Evolutionary conservation across 2,797 vertebrate genomes (phyloP).

Genomic region (Allobates femoralis): DNA sequence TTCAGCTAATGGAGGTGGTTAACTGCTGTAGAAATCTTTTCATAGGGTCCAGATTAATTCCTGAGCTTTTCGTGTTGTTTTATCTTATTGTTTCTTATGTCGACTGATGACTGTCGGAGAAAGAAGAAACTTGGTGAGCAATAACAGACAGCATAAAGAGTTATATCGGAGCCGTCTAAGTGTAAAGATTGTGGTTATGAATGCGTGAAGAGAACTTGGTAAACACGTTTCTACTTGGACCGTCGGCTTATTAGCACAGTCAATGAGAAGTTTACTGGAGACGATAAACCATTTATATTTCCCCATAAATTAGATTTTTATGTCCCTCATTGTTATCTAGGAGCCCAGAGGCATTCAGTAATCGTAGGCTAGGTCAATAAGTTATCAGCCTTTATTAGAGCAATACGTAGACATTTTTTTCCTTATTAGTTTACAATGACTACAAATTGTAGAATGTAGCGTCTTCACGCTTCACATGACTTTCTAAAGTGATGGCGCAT

Average conservation of each 20-base stretch:
- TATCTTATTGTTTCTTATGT: slow-evolving; percentile 77
- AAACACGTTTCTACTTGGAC: slow-evolving; percentile 85
- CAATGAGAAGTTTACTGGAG: slow-evolving; percentile 68
- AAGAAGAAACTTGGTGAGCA: slow-evolving; percentile 67
- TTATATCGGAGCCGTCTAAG: slow-evolving; percentile 77
- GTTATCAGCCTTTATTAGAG: neutral
- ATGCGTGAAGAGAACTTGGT: slow-evolving; percentile 81
- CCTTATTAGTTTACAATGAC: neutral
- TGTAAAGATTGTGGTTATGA: slow-evolving; percentile 78
- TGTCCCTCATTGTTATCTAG: slow-evolving; percentile 22
- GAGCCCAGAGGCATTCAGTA: neutral
- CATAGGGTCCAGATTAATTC: slow-evolving; percentile 68
- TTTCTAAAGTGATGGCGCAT: neutral
- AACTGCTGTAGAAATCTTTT: slow-evolving; percentile 70
- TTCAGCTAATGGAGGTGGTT: slow-evolving; percentile 29
- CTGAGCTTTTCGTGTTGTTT: slow-evolving; percentile 70
- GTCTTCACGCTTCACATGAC: neutral
- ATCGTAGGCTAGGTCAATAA: slow-evolving; percentile 19
- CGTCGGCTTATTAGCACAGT: slow-evolving; percentile 80
- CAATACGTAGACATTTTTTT: neutral
- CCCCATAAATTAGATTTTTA: slow-evolving; percentile 47
- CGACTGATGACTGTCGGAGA: slow-evolving; percentile 73
- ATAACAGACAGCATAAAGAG: slow-evolving; percentile 82
- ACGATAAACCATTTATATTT: slow-evolving; percentile 48
- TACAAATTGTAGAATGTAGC: neutral